Conservation (phyloP, 1,140 invertebrate genomes). For the Cotesia typhae region DNA sequence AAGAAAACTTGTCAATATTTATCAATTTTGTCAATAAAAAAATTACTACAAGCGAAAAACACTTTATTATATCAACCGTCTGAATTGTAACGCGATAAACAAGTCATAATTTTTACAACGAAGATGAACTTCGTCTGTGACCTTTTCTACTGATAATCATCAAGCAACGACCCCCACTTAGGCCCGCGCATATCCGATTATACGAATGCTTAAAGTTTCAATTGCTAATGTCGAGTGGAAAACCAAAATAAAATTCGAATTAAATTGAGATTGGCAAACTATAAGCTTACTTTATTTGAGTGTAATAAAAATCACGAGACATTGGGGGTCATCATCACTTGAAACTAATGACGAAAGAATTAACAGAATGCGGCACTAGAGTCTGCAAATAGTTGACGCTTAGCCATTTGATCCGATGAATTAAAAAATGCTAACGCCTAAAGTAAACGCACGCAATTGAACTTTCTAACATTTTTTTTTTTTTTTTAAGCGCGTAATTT, state of each 20-base stretch:
- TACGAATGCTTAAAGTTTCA: slow-evolving; percentile 13
- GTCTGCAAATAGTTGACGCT: slow-evolving; percentile 44
- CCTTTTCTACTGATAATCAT: slow-evolving; percentile 33
- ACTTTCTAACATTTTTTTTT: slow-evolving; percentile 11
- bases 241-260: too few species aligned
- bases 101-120: background rate
- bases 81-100: too few species aligned
- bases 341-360: slow-evolving; percentile 1
- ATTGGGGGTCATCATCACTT: background rate
- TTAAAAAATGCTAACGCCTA: slow-evolving; percentile 1
- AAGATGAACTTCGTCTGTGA: slow-evolving; percentile 31
- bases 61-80: too few species aligned
- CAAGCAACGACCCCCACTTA: slow-evolving; percentile 14
- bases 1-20: too few species aligned
- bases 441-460: background rate
- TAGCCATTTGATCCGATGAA: slow-evolving; percentile 20
- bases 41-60: too few species aligned
- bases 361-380: slow-evolving; percentile 36
- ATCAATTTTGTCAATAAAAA: too few species aligned
- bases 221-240: background rate
- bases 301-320: background rate
- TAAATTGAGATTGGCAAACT: background rate
- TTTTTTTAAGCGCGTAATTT: slow-evolving; percentile 7
- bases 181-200: slow-evolving; percentile 33
- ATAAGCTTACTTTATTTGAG: background rate